A percentile compares a stretch with the other conserved stretches of the same genome.
Conservation (phyloP, 1,140 invertebrate genomes). For the Drosophila tsacasi region DNA sequence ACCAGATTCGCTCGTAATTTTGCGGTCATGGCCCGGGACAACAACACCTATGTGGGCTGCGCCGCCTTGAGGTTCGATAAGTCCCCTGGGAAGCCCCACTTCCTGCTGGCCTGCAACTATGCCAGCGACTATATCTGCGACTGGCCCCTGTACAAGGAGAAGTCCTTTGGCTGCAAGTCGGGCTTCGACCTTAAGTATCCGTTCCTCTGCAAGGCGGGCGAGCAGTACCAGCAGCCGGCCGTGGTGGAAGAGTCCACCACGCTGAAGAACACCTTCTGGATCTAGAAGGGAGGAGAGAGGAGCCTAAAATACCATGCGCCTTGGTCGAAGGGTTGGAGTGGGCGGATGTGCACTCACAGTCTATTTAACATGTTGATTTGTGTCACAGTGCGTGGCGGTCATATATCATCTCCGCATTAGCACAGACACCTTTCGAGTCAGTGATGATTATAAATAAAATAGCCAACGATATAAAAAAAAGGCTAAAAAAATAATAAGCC, state of each 20-base stretch:
- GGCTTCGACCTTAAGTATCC: conserved; percentile 50
- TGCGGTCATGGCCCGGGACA: conserved; percentile 65
- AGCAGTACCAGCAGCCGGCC: conserved; percentile 28
- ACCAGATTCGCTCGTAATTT: conserved; percentile 61
- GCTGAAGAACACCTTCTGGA: background rate
- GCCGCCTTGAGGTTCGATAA: conserved; percentile 45
- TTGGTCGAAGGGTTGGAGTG: conserved; percentile 7
- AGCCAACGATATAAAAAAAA: background rate
- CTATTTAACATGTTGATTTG: conserved; percentile 80
- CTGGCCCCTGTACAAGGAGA: conserved; percentile 45
- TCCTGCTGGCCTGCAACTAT: conserved; percentile 70
- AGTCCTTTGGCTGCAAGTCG: conserved; percentile 48
- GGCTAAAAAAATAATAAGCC: background rate
- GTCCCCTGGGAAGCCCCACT: conserved; percentile 14
- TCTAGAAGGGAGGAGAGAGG: conserved; percentile 13
- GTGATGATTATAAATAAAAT: conserved; percentile 26
- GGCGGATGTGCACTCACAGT: conserved; percentile 39
- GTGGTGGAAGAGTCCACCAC: conserved; percentile 16
- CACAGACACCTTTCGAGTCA: conserved; percentile 47
- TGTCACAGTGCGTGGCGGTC: conserved; percentile 53
- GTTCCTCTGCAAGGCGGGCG: conserved; percentile 51
- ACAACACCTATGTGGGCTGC: conserved; percentile 64
- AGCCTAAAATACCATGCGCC: conserved; percentile 24
- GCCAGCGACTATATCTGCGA: conserved; percentile 48
- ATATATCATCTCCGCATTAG: conserved; percentile 75